Evolutionary conservation across 2,797 vertebrate species (phyloP).

Genomic region (Syngnathus rostellatus): DNA sequence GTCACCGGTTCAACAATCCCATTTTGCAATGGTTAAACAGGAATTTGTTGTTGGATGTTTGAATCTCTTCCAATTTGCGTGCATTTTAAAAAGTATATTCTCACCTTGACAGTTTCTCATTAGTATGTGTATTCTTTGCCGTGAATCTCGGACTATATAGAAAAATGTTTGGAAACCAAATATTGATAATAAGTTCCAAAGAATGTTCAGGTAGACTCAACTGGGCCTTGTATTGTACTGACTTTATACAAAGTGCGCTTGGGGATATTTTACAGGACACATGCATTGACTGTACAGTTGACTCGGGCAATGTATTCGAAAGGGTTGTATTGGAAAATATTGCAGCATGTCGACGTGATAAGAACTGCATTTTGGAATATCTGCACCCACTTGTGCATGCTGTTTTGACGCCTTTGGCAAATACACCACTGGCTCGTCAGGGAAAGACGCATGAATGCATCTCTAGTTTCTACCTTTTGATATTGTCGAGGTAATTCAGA

Average conservation of each 20-base stretch:
- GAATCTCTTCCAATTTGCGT: not conserved
- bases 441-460: constrained; percentile 40
- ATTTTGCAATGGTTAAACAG: not conserved
- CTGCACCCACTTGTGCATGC: constrained; percentile 32
- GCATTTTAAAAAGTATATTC: not conserved
- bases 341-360: constrained; percentile 5
- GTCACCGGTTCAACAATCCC: constrained; percentile 7
- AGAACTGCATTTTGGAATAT: constrained; percentile 7
- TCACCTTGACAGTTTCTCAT: not conserved
- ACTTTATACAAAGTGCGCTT: constrained; percentile 1
- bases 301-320: not conserved
- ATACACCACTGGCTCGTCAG: constrained; percentile 20
- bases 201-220: not conserved
- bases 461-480: constrained; percentile 23
- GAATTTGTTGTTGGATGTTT: not conserved
- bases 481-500: constrained; percentile 18
- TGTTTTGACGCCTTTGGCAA: constrained; percentile 10
- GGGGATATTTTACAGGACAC: not conserved
- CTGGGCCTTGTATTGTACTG: not conserved
- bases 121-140: not conserved
- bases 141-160: not conserved
- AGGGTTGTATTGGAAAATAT: not conserved
- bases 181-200: not conserved
- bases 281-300: not conserved
- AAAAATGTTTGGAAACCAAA: constrained; percentile 1